A percentile compares a stretch with the other conserved stretches of the same genome.
These are phyloP conservation scores for Eidolon helvum DNA, from an alignment of 2,113 vertebrate species.

Conservation along the genomic window DNA sequence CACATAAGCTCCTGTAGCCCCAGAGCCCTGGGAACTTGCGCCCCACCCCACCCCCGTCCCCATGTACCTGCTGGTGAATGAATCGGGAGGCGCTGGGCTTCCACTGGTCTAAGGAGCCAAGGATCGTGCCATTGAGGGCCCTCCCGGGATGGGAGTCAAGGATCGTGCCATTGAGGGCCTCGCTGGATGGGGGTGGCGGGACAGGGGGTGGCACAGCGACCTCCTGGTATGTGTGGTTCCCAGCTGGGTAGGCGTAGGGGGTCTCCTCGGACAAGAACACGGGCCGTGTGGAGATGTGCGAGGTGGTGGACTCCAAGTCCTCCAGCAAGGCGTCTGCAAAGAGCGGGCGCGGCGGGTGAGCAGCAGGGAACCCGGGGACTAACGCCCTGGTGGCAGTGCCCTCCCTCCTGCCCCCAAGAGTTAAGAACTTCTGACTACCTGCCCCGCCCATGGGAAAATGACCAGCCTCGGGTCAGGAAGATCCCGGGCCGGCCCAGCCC, in stretches of 20 bases:
- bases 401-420: neutral
- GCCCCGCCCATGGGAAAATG: slow-evolving; percentile 35
- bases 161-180: slow-evolving; percentile 93
- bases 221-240: slow-evolving; percentile 92
- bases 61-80: slow-evolving; percentile 89
- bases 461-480: slow-evolving; percentile 9
- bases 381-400: neutral
- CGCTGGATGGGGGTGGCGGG: slow-evolving; percentile 90
- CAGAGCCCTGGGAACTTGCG: neutral
- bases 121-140: slow-evolving; percentile 93
- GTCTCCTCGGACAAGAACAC: slow-evolving; percentile 95
- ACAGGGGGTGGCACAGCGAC: slow-evolving; percentile 89
- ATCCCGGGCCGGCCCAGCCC: neutral
- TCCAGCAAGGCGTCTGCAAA: slow-evolving; percentile 93
- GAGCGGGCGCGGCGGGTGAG: accelerated
- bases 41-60: neutral
- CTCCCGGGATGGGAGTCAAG: slow-evolving; percentile 89
- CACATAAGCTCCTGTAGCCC: neutral
- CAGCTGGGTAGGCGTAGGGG: slow-evolving; percentile 94
- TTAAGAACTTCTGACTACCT: neutral
- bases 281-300: slow-evolving; percentile 95
- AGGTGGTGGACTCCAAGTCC: slow-evolving; percentile 97
- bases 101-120: slow-evolving; percentile 88
- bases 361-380: neutral
- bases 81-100: slow-evolving; percentile 82